Base-by-base conservation (phyloP, 2,888 invertebrate species). In the Germaria angustata region DNA sequence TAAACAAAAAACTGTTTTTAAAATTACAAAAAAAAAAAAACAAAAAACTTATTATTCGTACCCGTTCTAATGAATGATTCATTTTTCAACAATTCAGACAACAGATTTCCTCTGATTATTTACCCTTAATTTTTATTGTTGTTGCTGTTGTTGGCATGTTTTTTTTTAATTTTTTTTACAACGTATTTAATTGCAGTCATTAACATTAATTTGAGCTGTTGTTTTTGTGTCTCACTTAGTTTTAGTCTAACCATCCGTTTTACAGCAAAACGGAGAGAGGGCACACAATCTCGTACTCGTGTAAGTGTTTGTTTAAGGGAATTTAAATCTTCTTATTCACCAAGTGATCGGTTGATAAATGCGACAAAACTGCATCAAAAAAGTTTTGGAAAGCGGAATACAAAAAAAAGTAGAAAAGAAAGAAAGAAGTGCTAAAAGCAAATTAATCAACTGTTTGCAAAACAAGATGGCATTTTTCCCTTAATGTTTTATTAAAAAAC, bases 401-500 rank as follows among this genome's bases (percentile, higher is more conserved):
- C 24, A 6, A 24, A 32, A 36, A 17, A 59, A 71, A 36, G 11
- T 28, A 28, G 28, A 6, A 28, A 28, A 28, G 32, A 36, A 77
- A 77, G 28, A 68, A 51, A 68, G 59, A 81, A 82, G 82, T 79
- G 79, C 79, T 71, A 79, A 71, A 78, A 82, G 82, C 82, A 75
- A 79, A 79, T 82, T 82, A 82, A 82, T 82, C 82, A 82, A 82
- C 69, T 53, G 63, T 69, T 75, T 65, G 51, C 69, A 65, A 75
- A 82, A 82, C 75, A 80, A 63, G 63, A 57, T 59, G 34, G 65
- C 69, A 66, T 55, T 63, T 65, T 75, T 44, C 39, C 51, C 44
- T 24, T 36, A 46, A 3, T 59, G 8, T 75, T 76, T 44, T 57
- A 68, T 72, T 77, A 78, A 68, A n/a, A 65, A 77, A 69, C 81